These are phyloP conservation scores for Protaetia brevitarsis DNA, from an alignment of 1,140 invertebrate species.

Conservation along the genomic window DNA sequence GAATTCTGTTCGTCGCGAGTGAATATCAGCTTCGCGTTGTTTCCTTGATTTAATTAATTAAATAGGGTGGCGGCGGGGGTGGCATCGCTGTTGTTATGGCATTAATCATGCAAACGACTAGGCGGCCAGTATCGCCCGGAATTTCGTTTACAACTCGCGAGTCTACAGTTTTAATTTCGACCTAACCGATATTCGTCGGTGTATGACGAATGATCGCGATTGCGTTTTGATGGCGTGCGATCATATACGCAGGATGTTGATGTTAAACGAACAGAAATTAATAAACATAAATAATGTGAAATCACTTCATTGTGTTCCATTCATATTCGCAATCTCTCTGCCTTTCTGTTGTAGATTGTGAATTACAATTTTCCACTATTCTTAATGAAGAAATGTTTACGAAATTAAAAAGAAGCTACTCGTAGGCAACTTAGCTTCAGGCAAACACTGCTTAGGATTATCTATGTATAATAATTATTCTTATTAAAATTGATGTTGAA, in stretches of 20 bases:
- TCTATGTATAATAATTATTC: neutral
- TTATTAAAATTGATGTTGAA: neutral
- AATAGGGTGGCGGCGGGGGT: neutral
- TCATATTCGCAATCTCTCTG: too few relatives aligned
- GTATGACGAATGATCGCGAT: neutral
- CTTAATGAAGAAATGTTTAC: too few relatives aligned
- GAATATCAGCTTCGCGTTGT: conserved; percentile 15
- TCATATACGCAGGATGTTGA: too few relatives aligned
- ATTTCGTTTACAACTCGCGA: conserved; percentile 3
- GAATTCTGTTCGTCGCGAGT: neutral
- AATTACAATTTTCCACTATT: too few relatives aligned
- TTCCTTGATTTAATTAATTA: conserved; percentile 16
- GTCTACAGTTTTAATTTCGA: conserved; percentile 14
- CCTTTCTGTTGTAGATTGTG: too few relatives aligned
- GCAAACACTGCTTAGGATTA: too few relatives aligned
- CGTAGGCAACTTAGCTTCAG: too few relatives aligned
- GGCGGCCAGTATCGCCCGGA: conserved; percentile 5
- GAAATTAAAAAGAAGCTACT: too few relatives aligned
- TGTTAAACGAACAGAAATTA: too few relatives aligned
- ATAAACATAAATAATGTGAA: too few relatives aligned
- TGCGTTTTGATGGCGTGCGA: neutral
- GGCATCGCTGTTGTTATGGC: neutral
- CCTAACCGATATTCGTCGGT: neutral
- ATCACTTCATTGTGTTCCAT: too few relatives aligned
- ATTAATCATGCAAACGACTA: conserved; percentile 16